Base-by-base conservation (phyloP, 2,888 invertebrate genomes). In the Sinohyriopsis cumingii region DNA sequence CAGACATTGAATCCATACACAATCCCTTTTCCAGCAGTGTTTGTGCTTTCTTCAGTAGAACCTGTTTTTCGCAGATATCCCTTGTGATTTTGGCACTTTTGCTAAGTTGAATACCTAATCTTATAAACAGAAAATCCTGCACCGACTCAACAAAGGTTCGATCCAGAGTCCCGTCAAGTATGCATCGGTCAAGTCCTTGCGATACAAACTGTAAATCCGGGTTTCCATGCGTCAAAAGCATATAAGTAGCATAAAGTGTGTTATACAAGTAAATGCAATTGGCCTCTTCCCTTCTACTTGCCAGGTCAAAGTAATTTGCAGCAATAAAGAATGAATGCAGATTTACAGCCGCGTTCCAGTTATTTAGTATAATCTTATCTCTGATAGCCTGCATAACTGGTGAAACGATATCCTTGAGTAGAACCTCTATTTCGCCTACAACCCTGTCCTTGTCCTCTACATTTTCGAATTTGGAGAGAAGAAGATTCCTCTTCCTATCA, bases 391-490 rank as follows among this genome's bases (percentile, higher is more conserved):
- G 45, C 45, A 45, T 12, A 45, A 45, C 45, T 3, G 45, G 45
- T 20, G 18, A 5, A 6, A 20, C 25, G 12, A 67, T 25, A n/a
- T 60, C 45, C 6, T 33, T 15, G 12, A 18, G 33, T n/a, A 67
- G 56, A 1, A 20, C 25, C n/a, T 59, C 33, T 28, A 67, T 59
- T 45, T 56, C 57, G 12, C 59, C 24, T 3, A 63, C 20, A 33
- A 63, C 62, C 18, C 45, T 33, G 55, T 64, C 15, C 54, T 61
- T 53, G 24, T 60, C 61, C 7, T 24, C 12, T 18, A 24, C 22
- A n/a, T 53, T 54, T 64, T 60, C 33, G 24, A 71, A 57, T 12
- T 67, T 71, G 19, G 63, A 59, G 63, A 60, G 45, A 33, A 71
- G 61, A 55, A 71, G 55, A 64, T 71, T 71, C 18, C 24, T 63